A percentile compares a stretch with the other conserved stretches of the same genome.
phyloP scores from a whole-genome alignment of 2,113 vertebrate species.

The Deroptyus accipitrinus region DNA sequence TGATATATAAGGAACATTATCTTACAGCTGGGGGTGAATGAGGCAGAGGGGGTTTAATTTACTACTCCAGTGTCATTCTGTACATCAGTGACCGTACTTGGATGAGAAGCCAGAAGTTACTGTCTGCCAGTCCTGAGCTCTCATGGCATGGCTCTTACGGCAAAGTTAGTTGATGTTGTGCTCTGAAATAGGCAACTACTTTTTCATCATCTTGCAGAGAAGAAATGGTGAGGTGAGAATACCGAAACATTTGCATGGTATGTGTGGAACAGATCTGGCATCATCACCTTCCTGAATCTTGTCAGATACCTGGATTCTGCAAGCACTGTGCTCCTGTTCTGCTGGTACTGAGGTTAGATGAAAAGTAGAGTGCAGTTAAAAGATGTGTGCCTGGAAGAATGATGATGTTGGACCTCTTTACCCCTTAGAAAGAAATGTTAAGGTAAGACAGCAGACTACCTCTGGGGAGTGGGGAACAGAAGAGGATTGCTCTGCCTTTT shows the following conservation, averaged over 20 bases:
- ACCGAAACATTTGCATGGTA: neutral
- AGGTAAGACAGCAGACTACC: neutral
- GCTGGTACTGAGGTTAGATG: neutral
- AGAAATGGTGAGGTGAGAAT: neutral
- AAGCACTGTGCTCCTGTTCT: neutral
- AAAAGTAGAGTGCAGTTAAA: neutral
- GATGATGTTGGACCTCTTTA: neutral
- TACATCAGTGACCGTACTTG: neutral
- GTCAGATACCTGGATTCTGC: neutral
- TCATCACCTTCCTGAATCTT: neutral
- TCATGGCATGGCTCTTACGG: neutral
- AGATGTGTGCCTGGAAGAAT: neutral
- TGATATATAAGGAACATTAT: neutral
- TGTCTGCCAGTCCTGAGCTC: neutral
- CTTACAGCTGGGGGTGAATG: neutral
- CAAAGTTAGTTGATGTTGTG: neutral
- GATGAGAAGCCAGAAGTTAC: neutral
- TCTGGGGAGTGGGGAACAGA: neutral
- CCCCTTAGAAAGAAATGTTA: neutral
- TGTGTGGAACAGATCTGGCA: neutral
- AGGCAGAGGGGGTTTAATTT: neutral
- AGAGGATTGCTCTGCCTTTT: neutral
- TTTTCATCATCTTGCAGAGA: neutral
- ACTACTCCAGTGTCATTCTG: neutral
- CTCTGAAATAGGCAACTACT: neutral